Conservation (phyloP, 2,888 invertebrate species). For the Drosophila kuntzei region DNA sequence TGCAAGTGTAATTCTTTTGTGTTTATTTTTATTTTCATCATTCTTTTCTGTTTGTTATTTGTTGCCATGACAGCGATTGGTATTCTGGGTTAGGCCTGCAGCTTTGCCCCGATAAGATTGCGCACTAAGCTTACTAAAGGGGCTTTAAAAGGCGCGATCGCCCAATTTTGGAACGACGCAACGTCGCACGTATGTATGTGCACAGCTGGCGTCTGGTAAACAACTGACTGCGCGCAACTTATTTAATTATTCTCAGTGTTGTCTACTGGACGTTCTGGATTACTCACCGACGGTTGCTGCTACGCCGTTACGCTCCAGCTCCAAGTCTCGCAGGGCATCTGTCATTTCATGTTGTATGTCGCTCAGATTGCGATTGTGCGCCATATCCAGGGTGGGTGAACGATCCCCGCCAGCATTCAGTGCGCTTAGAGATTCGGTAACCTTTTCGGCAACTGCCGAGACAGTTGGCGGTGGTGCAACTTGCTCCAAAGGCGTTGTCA, state of each 20-base stretch:
- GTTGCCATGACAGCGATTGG: conserved; percentile 62
- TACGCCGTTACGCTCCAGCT: conserved; percentile 60
- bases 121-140: conserved; percentile 46
- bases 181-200: conserved; percentile 40
- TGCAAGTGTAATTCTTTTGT: conserved; percentile 16
- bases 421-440: conserved; percentile 53
- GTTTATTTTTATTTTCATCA: conserved; percentile 6
- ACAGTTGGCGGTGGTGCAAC: conserved; percentile 36
- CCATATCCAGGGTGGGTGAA: conserved; percentile 88
- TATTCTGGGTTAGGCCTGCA: conserved; percentile 24
- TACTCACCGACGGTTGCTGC: conserved; percentile 54
- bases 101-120: conserved; percentile 63
- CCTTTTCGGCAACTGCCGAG: conserved; percentile 36
- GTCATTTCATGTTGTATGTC: conserved; percentile 88
- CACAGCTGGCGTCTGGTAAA: conserved; percentile 60
- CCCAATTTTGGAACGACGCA: conserved; percentile 30
- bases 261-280: conserved; percentile 7
- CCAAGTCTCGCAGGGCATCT: conserved; percentile 86
- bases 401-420: conserved; percentile 78
- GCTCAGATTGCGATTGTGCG: conserved; percentile 88
- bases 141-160: conserved; percentile 32
- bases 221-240: conserved; percentile 42
- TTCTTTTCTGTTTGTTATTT: conserved; percentile 52
- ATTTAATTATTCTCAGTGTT: not conserved
- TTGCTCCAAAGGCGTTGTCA: conserved; percentile 82